Base-by-base conservation (phyloP, 1,140 invertebrate genomes). In the Drosophila repletoides region DNA sequence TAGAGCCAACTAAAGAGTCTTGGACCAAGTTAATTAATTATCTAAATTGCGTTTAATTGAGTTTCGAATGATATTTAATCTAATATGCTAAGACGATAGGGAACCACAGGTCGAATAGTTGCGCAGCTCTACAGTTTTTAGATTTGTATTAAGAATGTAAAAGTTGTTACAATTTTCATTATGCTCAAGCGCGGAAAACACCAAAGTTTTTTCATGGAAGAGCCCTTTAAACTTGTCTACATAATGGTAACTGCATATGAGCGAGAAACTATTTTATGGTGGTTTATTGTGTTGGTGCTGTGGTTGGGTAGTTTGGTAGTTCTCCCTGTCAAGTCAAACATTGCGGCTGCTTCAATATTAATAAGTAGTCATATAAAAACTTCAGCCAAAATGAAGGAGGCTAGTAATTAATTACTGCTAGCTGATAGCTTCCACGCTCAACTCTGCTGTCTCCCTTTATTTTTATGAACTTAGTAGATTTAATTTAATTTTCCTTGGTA, bases 331-430 rank as follows among this genome's bases (percentile, higher is more conserved):
- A 17, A 3, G 56, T n/a, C 38, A 60, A 67, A 67, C 46, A 61
- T 31, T 68, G 59, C 48, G 56, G 22, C 59, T 38, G 22, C 31
- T 68, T 21, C 33, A 68, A 53, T 53, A 48, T 68, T 68, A 63
- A 68, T 63, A 63, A 63, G n/a, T n/a, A n/a, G 41, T 29, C 58
- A 66, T 60, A 52, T 61, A 9, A 56, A 49, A 45, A 43, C 55
- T 59, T 51, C 29, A 21, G 15, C 15, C 45, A 43, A 22, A 34
- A 43, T 55, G 36, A 34, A 41, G 26, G 7, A 26, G 12, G 14
- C 29, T 40, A 28, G 21, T 46, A 38, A 60, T 51, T 51, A 60
- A 59, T 51, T 60, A 51, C 43, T 31, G 52, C 43, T 12, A n/a
- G n/a, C 10, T 5, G 3, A 22, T 29, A 34, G 19, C 1, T n/a